phyloP scores from a whole-genome alignment of 2,888 invertebrate species.

The Celastrina argiolus region DNA sequence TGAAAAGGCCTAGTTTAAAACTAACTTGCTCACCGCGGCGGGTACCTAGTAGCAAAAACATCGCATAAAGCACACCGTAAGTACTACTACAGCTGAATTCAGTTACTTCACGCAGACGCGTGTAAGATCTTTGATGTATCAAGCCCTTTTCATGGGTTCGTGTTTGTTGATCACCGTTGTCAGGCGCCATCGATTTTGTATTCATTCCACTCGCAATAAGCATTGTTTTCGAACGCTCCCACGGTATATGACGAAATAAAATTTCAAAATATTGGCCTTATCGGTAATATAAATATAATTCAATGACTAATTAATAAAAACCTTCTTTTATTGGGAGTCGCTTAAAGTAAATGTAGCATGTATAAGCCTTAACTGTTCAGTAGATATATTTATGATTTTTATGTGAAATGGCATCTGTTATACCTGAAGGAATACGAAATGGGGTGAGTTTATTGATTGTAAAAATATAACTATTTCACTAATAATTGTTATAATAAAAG shows the following conservation, averaged over 20 bases:
- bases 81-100: neutral
- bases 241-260: constrained; percentile 26
- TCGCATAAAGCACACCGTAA: too few relatives aligned
- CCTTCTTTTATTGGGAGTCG: neutral
- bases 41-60: too few relatives aligned
- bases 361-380: neutral
- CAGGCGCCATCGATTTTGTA: constrained; percentile 64
- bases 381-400: neutral
- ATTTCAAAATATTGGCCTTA: neutral
- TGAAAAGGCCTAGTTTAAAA: too few relatives aligned
- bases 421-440: constrained; percentile 56
- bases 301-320: neutral
- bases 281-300: neutral
- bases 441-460: constrained; percentile 25
- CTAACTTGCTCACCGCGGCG: too few relatives aligned
- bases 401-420: constrained; percentile 53
- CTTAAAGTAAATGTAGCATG: neutral
- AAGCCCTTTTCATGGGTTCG: constrained; percentile 5
- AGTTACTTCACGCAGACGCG: too few relatives aligned
- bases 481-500: too few relatives aligned
- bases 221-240: constrained; percentile 28
- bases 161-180: constrained; percentile 50
- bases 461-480: neutral
- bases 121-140: neutral
- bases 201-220: constrained; percentile 27